Conservation (phyloP, 1,140 invertebrate genomes). For the Apis cerana region DNA sequence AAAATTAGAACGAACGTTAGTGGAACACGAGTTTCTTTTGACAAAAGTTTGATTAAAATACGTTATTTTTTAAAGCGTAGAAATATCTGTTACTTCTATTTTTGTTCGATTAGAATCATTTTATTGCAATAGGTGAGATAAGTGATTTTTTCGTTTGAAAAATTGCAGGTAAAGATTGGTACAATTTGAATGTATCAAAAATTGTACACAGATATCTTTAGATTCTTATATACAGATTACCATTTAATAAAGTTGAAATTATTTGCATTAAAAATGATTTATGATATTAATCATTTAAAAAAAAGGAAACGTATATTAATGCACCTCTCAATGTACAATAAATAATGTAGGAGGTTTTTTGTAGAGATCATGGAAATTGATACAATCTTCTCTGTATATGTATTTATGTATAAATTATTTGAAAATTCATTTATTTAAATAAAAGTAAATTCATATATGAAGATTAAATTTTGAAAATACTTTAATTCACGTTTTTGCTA, state of each 20-base stretch:
- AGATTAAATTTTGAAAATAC: not conserved
- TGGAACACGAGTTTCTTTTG: no score
- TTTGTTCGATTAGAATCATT: not conserved
- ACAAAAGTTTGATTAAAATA: not conserved
- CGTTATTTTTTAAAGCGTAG: no score
- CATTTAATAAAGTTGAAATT: no score
- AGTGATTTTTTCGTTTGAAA: no score
- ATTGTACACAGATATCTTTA: no score
- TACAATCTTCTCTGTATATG: not conserved
- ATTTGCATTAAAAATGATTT: no score
- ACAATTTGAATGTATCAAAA: not conserved
- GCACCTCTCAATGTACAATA: not conserved
- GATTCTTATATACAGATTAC: no score
- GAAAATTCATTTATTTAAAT: not conserved
- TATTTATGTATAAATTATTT: not conserved
- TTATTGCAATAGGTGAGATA: not conserved
- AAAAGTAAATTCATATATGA: not conserved
- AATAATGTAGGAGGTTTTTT: no score
- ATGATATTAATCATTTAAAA: not conserved
- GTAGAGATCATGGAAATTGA: not conserved
- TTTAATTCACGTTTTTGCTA: no score
- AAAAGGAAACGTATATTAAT: not conserved
- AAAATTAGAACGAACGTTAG: constrained; percentile 23
- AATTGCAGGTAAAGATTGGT: no score
- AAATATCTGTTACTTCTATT: not conserved